phyloP scores from a whole-genome alignment of 2,888 invertebrate species.

The Entomobrya proxima region DNA sequence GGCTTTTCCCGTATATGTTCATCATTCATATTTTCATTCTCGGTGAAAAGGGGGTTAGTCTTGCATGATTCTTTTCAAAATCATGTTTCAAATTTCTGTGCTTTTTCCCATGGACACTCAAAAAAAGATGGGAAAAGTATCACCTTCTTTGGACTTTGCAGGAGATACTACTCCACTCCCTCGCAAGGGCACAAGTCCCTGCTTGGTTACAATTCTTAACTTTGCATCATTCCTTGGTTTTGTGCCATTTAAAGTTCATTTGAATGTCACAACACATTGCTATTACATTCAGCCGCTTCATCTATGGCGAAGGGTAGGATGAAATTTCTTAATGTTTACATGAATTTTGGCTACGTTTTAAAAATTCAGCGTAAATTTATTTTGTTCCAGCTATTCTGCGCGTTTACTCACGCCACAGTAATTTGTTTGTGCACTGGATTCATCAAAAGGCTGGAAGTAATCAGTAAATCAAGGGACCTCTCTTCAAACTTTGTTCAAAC shows the following conservation, averaged over 20 bases:
- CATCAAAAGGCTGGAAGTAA: not conserved
- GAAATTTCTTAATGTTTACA: no score
- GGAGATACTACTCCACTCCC: not conserved
- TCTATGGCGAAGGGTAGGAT: slow-evolving; percentile 6
- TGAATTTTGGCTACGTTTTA: not conserved
- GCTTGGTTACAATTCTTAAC: not conserved
- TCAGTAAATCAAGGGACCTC: not conserved
- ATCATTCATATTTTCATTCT: no score
- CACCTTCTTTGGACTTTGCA: not conserved
- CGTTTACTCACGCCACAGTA: not conserved
- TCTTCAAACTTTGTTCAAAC: slow-evolving; percentile 22
- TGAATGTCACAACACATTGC: not conserved
- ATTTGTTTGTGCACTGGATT: not conserved
- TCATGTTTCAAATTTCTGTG: not conserved
- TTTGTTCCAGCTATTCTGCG: not conserved
- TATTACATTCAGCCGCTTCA: not conserved
- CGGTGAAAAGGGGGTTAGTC: not conserved
- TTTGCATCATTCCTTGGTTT: not conserved
- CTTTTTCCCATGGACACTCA: not conserved
- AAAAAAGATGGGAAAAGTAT: not conserved
- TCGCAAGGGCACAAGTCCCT: not conserved
- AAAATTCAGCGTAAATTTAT: not conserved
- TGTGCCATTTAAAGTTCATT: slow-evolving; percentile 24
- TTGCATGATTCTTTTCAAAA: not conserved
- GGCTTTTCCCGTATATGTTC: no score